A percentile compares a stretch with the other conserved stretches of the same genome.
These are phyloP conservation scores for Druceiella hillmani DNA, from an alignment of 2,888 invertebrate species.

Conservation along the genomic window DNA sequence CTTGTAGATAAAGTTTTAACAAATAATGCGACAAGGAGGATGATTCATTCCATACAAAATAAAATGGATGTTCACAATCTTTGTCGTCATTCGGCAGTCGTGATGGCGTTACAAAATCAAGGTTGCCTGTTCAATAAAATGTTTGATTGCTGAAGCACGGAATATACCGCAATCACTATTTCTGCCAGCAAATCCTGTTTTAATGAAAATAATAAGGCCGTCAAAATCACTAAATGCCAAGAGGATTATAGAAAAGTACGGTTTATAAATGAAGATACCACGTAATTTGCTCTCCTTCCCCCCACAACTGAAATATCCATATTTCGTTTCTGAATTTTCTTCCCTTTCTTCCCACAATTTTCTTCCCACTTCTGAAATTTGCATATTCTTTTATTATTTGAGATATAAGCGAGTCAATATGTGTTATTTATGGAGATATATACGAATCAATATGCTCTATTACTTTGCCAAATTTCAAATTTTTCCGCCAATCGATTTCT, in stretches of 20 bases:
- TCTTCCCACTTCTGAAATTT: too few species aligned
- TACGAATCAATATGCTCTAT: too few species aligned
- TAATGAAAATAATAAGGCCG: not conserved
- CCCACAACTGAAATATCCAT: too few species aligned
- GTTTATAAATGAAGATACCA: too few species aligned
- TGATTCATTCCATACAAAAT: not conserved
- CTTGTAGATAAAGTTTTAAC: not conserved
- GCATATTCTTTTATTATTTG: too few species aligned
- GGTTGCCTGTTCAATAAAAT: slow-evolving; percentile 1
- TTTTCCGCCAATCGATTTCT: too few species aligned
- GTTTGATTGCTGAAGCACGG: not conserved
- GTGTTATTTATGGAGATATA: too few species aligned
- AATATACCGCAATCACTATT: not conserved
- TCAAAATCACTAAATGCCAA: not conserved
- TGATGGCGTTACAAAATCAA: not conserved
- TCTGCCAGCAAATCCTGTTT: slow-evolving; percentile 1
- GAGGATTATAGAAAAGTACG: not conserved
- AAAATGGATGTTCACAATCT: not conserved
- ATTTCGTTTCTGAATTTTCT: too few species aligned
- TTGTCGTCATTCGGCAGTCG: slow-evolving; percentile 1
- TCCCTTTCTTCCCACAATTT: too few species aligned
- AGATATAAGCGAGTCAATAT: too few species aligned
- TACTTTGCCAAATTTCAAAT: too few species aligned
- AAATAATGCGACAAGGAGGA: not conserved
- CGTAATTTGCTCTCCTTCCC: too few species aligned